A percentile compares a stretch with the other conserved stretches of the same genome.
Evolutionary conservation across 2,113 vertebrate genomes (phyloP).

Genomic region (Xyliphius kryptos): DNA sequence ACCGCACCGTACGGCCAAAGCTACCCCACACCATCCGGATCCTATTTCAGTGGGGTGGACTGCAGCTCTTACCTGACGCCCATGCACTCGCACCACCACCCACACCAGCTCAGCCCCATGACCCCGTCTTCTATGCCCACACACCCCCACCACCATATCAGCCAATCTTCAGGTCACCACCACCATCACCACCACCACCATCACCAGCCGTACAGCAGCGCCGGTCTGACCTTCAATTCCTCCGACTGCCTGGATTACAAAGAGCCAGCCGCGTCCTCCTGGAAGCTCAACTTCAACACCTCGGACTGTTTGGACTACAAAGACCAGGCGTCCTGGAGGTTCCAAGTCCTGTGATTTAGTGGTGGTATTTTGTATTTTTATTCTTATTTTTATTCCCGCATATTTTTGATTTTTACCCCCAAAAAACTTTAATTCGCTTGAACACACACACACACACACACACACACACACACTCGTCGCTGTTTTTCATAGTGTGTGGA

Average conservation of each 20-base stretch:
- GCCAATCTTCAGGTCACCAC: conserved; percentile 84
- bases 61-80: conserved; percentile 91
- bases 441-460: no score
- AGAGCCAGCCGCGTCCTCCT: conserved; percentile 84
- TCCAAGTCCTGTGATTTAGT: conserved; percentile 93
- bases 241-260: conserved; percentile 99
- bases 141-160: conserved; percentile 81
- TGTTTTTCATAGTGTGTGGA: no score
- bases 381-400: no score
- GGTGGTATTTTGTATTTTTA: no score
- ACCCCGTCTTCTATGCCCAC: conserved; percentile 83
- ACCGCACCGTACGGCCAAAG: conserved; percentile 84
- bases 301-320: conserved; percentile 99
- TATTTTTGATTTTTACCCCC: no score
- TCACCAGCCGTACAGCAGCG: conserved; percentile 81
- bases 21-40: conserved; percentile 82
- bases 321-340: conserved; percentile 97
- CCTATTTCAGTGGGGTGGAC: conserved; percentile 93
- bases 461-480: no score
- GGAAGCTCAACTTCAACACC: conserved; percentile 98
- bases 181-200: no score
- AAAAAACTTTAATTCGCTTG: no score
- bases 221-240: conserved; percentile 86
- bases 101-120: conserved; percentile 96
- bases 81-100: conserved; percentile 91